These are phyloP conservation scores for Phoeniculus purpureus DNA, from an alignment of 2,797 vertebrate genomes.

Conservation along the genomic window DNA sequence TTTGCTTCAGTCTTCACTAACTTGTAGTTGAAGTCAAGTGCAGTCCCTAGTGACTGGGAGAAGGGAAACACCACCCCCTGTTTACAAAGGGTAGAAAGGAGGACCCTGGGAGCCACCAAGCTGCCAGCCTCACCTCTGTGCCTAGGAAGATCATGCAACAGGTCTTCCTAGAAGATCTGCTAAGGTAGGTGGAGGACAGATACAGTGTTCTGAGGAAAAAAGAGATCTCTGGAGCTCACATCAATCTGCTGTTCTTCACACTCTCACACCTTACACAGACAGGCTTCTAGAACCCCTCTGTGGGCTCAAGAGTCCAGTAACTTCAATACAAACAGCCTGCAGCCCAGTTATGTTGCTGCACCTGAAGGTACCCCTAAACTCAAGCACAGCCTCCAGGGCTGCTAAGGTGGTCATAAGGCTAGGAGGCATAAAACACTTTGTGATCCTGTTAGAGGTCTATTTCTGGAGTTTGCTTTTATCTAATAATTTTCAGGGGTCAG, in stretches of 20 bases:
- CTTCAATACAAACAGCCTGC: background rate
- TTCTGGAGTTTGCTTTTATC: background rate
- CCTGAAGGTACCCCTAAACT: background rate
- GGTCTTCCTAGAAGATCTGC: no score
- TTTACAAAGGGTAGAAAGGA: no score
- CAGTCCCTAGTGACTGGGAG: no score
- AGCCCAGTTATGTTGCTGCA: no score
- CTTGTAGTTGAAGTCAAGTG: no score
- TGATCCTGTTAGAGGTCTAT: background rate
- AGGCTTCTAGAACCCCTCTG: background rate
- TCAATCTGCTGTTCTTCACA: background rate
- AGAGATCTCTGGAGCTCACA: rapidly evolving
- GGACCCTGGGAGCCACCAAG: no score
- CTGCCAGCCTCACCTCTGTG: no score
- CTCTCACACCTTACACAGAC: background rate
- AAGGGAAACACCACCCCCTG: no score
- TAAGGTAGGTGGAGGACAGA: no score
- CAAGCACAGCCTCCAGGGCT: background rate
- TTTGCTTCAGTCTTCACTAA: no score
- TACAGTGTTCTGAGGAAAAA: background rate
- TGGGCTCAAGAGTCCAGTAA: background rate
- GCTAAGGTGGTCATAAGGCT: background rate
- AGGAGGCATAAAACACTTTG: background rate
- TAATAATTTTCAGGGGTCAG: background rate
- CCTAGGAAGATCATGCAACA: no score